Base-by-base conservation (phyloP, 2,888 invertebrate genomes). In the Tribolium freemani region DNA sequence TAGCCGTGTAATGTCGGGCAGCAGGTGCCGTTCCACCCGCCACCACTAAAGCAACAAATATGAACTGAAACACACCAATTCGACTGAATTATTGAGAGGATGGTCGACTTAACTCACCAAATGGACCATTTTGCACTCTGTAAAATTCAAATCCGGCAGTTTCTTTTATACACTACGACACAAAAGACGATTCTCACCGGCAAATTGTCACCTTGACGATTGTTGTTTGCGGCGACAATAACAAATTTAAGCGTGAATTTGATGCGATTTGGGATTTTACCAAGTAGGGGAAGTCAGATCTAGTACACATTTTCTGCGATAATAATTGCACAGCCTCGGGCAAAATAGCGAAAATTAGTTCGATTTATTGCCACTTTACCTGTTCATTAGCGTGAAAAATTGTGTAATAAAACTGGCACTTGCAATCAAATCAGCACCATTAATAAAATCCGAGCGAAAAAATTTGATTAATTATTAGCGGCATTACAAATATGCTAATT, bases 1-100 rank as follows among this genome's bases (percentile, higher is more conserved):
- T 30, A 21, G 61, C 61, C 4, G 61, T 50, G 21, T 61, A 50
- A 61, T 31, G 50, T 30, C 5, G 81, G 50, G 79, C 81, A 8
- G 82, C 81, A 63, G 63, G 63, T 10, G 63, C 63, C 8, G 51
- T 11, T 16, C 16, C 30, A 51, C 13, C 50, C 3, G 10, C 26
- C 30, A 51, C 63, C 63, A 48, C 50, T 10, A 63, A 30, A 31
- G 38, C 63, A 38, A 30, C 63, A 13, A 63, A 50, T 51, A 51
- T 63, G 50, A 63, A 63, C 63, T 63, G 51, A 61, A 50, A 51
- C 30, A 63, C 38, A 31, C 51, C 9, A 63, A 50, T 21, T 38
- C 16, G 21, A 50, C 38, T 50, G 38, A 50, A 48, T 63, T 61
- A 21, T 26, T 21, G 13, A 10, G 4, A 58, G 4, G 38, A 58